Evolutionary conservation across 1,140 invertebrate genomes (phyloP).

Genomic region (Phocides pigmalion): DNA sequence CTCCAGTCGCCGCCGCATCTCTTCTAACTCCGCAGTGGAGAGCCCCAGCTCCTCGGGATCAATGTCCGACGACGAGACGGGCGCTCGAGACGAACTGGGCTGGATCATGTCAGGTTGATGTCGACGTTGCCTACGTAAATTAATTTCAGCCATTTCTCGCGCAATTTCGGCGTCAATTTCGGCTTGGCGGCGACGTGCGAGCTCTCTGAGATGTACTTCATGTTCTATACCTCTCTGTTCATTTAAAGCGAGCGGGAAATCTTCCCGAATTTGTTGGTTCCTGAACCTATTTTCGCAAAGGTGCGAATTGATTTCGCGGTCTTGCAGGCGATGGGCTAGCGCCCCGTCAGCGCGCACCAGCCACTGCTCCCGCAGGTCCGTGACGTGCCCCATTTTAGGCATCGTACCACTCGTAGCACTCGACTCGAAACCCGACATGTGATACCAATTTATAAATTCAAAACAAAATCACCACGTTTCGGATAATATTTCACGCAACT

Average conservation of each 20-base stretch:
- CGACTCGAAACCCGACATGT: constrained; percentile 66
- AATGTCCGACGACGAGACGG: constrained; percentile 53
- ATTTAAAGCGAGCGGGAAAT: constrained; percentile 92
- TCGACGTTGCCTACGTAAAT: constrained; percentile 62
- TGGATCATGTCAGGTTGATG: constrained; percentile 54
- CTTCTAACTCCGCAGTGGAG: constrained; percentile 84
- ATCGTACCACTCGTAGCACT: constrained; percentile 76
- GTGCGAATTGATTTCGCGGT: constrained; percentile 93
- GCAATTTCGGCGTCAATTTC: constrained; percentile 76
- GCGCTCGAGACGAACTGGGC: constrained; percentile 57
- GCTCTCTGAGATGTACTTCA: constrained; percentile 59
- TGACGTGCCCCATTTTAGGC: constrained; percentile 77
- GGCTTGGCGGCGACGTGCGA: constrained; percentile 62
- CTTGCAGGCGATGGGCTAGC: constrained; percentile 94
- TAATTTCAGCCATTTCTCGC: constrained; percentile 74
- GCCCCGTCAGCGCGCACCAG: constrained; percentile 96
- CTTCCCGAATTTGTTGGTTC: constrained; percentile 94
- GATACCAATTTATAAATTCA: background rate
- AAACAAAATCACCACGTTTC: constrained; percentile 14
- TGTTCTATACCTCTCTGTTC: constrained; percentile 87
- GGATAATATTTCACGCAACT: constrained; percentile 22
- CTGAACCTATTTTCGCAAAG: constrained; percentile 93
- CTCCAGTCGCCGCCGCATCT: constrained; percentile 83
- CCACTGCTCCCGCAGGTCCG: constrained; percentile 87
- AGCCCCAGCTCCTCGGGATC: constrained; percentile 83